A percentile compares a stretch with the other conserved stretches of the same genome.
These are phyloP conservation scores for Calycopis cecrops DNA, from an alignment of 1,140 invertebrate genomes.

Conservation along the genomic window DNA sequence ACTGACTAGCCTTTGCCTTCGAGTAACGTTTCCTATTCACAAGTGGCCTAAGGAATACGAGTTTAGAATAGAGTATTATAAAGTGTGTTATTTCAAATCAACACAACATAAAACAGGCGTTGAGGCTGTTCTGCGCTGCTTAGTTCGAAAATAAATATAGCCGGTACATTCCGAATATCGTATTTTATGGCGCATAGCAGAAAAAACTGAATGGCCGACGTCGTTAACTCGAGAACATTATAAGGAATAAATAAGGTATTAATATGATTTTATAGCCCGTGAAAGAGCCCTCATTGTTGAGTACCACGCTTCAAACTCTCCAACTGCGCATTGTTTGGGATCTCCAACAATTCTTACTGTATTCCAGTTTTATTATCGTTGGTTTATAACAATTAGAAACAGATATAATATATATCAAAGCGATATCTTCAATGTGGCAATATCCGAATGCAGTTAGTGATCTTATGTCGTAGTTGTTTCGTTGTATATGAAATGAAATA, in stretches of 20 bases:
- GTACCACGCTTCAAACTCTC: conserved; percentile 21
- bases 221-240: conserved; percentile 72
- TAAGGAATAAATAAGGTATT: conserved; percentile 69
- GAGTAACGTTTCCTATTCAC: no score
- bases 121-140: conserved; percentile 44
- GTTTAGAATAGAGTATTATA: no score
- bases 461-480: no score
- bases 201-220: conserved; percentile 60
- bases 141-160: conserved; percentile 50
- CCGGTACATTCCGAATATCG: conserved; percentile 53
- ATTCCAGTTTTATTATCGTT: not conserved
- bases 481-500: no score
- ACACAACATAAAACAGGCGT: conserved; percentile 41
- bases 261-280: conserved; percentile 65
- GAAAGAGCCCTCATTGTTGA: conserved; percentile 59
- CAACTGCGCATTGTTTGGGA: conserved; percentile 4
- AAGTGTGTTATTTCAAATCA: conserved; percentile 34
- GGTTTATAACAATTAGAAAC: not conserved
- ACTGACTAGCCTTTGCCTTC: no score
- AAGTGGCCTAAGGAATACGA: no score
- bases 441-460: no score
- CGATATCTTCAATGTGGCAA: no score
- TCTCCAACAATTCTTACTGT: not conserved
- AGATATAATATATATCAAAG: not conserved
- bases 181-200: conserved; percentile 62